These are phyloP conservation scores for Sander vitreus DNA, from an alignment of 2,113 vertebrate genomes.

Conservation along the genomic window DNA sequence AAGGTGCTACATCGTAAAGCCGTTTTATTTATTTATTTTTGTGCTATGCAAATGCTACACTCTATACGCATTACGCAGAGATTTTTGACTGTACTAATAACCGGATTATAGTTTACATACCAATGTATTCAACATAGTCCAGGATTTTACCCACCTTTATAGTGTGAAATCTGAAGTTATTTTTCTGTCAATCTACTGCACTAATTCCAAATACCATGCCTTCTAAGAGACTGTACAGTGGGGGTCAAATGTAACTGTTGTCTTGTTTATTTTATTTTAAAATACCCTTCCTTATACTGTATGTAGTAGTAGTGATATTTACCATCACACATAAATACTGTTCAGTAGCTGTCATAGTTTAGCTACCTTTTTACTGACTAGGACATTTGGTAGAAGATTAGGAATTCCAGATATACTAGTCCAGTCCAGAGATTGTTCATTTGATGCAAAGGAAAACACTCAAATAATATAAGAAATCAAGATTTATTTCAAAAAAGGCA, in stretches of 20 bases:
- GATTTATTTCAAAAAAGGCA: constrained; percentile 41
- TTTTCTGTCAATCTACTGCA: neutral
- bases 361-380: neutral
- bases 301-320: neutral
- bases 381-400: neutral
- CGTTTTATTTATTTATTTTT: neutral
- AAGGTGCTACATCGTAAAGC: neutral
- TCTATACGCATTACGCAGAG: neutral
- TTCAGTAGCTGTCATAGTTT: neutral
- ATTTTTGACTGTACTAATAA: neutral
- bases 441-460: neutral
- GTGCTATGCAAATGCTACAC: too few species aligned
- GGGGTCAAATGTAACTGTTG: neutral
- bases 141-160: neutral
- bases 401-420: neutral
- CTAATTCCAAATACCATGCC: neutral
- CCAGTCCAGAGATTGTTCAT: neutral
- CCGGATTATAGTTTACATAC: neutral
- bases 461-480: neutral
- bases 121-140: neutral
- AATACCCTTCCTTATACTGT: too few species aligned
- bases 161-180: neutral
- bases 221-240: neutral
- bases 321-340: neutral
- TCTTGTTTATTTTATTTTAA: neutral